phyloP scores from a whole-genome alignment of 2,113 vertebrate species.

The Ancistrus triradiatus region DNA sequence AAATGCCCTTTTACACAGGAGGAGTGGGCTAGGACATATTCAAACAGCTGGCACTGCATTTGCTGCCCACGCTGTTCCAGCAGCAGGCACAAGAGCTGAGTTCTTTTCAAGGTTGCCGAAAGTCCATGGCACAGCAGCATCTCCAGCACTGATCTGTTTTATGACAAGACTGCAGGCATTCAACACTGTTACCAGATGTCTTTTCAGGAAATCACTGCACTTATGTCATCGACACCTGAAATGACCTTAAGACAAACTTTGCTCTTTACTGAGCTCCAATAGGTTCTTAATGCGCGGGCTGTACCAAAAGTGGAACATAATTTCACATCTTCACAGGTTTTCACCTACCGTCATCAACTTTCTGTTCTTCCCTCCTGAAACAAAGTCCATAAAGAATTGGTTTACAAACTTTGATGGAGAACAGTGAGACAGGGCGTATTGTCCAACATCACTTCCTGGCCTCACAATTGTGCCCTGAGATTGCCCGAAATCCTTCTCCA shows the following conservation, averaged over 20 bases:
- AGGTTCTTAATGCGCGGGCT: too few species aligned
- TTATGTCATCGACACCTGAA: constrained; percentile 68
- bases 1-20: constrained; percentile 32
- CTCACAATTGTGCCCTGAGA: too few species aligned
- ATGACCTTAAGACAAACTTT: constrained; percentile 63
- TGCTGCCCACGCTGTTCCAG: constrained; percentile 60
- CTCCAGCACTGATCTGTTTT: constrained; percentile 55
- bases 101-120: constrained; percentile 68
- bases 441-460: too few species aligned
- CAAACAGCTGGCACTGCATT: constrained; percentile 66
- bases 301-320: too few species aligned
- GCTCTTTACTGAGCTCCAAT: too few species aligned
- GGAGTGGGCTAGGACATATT: constrained; percentile 42
- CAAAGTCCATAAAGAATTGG: too few species aligned
- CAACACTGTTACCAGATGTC: constrained; percentile 33
- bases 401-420: too few species aligned
- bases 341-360: too few species aligned
- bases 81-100: constrained; percentile 67
- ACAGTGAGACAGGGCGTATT: too few species aligned
- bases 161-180: constrained; percentile 51
- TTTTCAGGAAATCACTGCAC: constrained; percentile 27
- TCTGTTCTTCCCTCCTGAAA: too few species aligned
- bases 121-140: constrained; percentile 49
- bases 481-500: too few species aligned
- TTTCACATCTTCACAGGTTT: too few species aligned